Evolutionary conservation across 2,888 invertebrate species (phyloP).

Genomic region (Athalia circularis): DNA sequence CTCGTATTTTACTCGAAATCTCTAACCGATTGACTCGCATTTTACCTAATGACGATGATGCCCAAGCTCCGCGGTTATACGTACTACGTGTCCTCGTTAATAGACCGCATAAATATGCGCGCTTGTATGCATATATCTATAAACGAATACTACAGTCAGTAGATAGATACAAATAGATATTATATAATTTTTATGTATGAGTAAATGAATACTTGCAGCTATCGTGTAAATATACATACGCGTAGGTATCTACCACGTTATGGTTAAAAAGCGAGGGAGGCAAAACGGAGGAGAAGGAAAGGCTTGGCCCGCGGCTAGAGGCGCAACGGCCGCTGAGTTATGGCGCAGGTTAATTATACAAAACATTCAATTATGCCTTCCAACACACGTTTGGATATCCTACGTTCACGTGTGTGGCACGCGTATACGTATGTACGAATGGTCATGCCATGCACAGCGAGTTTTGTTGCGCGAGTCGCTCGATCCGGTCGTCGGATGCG

Average conservation of each 20-base stretch:
- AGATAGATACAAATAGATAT: background rate
- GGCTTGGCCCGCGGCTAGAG: conserved; percentile 68
- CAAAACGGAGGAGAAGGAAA: conserved; percentile 48
- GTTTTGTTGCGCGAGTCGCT: background rate
- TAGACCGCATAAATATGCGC: conserved; percentile 10
- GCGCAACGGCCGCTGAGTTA: conserved; percentile 73
- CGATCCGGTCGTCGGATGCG: too few relatives aligned
- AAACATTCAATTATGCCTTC: conserved; percentile 74
- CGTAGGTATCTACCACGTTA: background rate
- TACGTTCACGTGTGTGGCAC: conserved; percentile 19
- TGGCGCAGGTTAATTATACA: conserved; percentile 74
- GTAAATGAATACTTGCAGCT: too few relatives aligned
- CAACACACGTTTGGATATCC: conserved; percentile 54
- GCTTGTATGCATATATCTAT: background rate
- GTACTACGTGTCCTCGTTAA: background rate
- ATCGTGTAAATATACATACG: background rate
- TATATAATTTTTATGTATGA: too few relatives aligned
- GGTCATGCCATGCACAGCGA: background rate
- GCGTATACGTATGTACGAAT: background rate
- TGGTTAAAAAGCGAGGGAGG: conserved; percentile 28
- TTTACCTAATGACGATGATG: conserved; percentile 14
- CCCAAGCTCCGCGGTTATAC: background rate
- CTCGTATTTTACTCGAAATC: background rate
- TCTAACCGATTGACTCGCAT: conserved; percentile 6
- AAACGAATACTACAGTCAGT: background rate